Evolutionary conservation across 2,888 invertebrate genomes (phyloP).

Genomic region (Cerastis leucographa): DNA sequence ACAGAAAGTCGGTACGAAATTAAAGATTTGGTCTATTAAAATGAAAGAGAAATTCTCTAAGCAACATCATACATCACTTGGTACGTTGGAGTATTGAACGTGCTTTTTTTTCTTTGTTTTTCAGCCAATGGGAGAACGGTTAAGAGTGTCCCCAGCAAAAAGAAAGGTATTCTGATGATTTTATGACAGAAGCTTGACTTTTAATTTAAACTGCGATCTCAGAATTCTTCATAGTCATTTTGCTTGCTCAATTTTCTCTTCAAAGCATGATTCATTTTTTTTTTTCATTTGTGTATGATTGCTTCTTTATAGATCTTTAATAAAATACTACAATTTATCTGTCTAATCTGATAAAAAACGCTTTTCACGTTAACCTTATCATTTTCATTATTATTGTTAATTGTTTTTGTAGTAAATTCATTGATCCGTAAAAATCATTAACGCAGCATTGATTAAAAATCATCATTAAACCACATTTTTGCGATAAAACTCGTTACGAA

Average conservation of each 20-base stretch:
- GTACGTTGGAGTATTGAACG: conserved; percentile 54
- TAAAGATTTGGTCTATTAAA: conserved; percentile 71
- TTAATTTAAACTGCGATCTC: conserved; percentile 14
- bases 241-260: conserved; percentile 8
- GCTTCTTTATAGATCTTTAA: neutral
- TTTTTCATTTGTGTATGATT: neutral
- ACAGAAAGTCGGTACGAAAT: conserved; percentile 81
- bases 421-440: conserved; percentile 52
- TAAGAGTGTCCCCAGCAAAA: conserved; percentile 78
- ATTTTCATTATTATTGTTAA: conserved; percentile 23
- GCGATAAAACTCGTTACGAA: conserved; percentile 41
- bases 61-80: conserved; percentile 60
- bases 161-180: conserved; percentile 77
- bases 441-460: conserved; percentile 51
- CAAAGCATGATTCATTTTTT: conserved; percentile 32
- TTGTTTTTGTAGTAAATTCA: conserved; percentile 38
- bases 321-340: conserved; percentile 19
- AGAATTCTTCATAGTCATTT: conserved; percentile 9
- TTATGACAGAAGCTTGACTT: conserved; percentile 47
- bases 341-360: conserved; percentile 17
- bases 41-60: conserved; percentile 70
- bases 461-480: conserved; percentile 40
- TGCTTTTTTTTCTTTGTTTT: conserved; percentile 68
- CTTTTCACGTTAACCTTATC: conserved; percentile 36
- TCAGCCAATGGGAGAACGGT: conserved; percentile 81